Percentiles rank a stretch among this genome's conserved stretches.
Evolutionary conservation across 1,140 invertebrate genomes (phyloP).

Genomic region (Apolygus lucorum): DNA sequence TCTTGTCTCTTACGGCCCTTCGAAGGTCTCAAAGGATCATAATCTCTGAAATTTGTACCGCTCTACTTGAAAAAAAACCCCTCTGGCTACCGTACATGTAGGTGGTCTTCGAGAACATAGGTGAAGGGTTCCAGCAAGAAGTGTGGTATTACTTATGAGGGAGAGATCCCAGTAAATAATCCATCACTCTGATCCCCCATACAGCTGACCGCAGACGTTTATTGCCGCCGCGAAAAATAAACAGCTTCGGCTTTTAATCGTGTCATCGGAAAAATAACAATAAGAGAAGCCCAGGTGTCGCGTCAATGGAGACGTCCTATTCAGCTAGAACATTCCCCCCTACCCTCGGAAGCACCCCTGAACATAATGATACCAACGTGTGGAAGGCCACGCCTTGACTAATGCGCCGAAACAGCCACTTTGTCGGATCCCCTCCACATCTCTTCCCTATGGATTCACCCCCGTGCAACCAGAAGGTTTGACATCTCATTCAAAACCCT

Average conservation of each 20-base stretch:
- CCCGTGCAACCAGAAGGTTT: background rate
- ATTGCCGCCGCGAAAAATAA: slow-evolving; percentile 6
- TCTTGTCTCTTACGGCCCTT: too few species aligned
- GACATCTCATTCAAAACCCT: background rate
- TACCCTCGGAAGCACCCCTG: background rate
- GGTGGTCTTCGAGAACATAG: too few species aligned
- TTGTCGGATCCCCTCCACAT: background rate
- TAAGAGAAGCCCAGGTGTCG: background rate
- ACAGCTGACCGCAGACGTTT: slow-evolving; percentile 8
- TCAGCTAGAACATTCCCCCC: background rate
- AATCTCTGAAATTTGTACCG: too few species aligned
- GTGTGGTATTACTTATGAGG: too few species aligned
- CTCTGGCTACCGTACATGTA: too few species aligned
- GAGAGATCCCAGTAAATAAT: too few species aligned
- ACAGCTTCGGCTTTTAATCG: background rate
- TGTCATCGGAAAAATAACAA: background rate
- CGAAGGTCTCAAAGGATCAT: too few species aligned
- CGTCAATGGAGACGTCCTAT: background rate
- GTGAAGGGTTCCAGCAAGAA: too few species aligned
- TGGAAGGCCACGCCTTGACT: slow-evolving; percentile 14
- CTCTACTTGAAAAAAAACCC: too few species aligned
- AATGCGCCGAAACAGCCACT: slow-evolving; percentile 11
- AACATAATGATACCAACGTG: slow-evolving; percentile 15
- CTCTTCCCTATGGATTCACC: background rate
- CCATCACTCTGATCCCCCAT: background rate